phyloP scores from a whole-genome alignment of 2,113 vertebrate species.

The Falcunculus frontatus region DNA sequence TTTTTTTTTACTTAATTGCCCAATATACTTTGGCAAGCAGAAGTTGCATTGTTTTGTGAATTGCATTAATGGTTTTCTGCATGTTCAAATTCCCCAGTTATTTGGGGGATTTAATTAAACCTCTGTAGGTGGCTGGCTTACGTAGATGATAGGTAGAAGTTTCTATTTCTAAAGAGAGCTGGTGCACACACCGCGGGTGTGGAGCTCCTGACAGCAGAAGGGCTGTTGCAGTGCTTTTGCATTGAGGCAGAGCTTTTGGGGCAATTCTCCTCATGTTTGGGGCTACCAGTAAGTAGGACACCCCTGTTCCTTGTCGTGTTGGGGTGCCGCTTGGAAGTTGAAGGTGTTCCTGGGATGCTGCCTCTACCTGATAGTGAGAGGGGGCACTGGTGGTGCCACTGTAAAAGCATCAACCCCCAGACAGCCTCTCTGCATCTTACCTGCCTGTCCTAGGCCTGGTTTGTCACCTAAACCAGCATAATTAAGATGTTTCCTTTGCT shows the following conservation, averaged over 20 bases:
- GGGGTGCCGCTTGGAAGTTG: neutral
- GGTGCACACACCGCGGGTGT: fast-evolving
- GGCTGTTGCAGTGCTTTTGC: neutral
- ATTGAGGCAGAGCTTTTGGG: neutral
- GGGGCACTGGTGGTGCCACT: neutral
- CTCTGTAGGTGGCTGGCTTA: neutral
- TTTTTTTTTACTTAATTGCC: neutral
- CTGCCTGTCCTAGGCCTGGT: neutral
- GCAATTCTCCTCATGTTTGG: neutral
- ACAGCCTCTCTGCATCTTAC: neutral
- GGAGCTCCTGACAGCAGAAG: neutral
- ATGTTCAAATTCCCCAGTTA: neutral
- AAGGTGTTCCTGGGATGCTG: neutral
- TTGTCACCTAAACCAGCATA: neutral
- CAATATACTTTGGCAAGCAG: conserved; percentile 19
- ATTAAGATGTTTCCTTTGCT: neutral
- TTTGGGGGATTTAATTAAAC: neutral
- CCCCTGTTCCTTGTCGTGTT: fast-evolving
- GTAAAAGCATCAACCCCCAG: no score
- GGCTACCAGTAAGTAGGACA: neutral
- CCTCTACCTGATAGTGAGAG: neutral
- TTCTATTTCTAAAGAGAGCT: neutral
- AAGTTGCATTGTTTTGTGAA: conserved; percentile 7
- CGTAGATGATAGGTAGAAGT: neutral
- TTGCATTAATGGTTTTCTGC: neutral